Evolutionary conservation across 1,140 invertebrate genomes (phyloP).

Genomic region (Eupristina koningsbergeri): DNA sequence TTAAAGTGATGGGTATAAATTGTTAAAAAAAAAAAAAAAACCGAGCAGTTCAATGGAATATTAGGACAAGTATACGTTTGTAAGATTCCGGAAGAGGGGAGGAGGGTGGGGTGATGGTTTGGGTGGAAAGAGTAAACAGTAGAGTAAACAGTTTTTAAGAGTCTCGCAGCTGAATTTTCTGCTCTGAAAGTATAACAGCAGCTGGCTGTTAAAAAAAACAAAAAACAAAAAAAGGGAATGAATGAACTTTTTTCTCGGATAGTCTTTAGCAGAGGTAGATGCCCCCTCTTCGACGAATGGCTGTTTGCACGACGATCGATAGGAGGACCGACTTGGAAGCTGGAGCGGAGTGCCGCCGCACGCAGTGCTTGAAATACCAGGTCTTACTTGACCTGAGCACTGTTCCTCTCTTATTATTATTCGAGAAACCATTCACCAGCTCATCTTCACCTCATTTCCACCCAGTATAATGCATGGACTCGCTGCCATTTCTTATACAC

Average conservation of each 20-base stretch:
- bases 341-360: background rate
- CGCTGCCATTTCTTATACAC: background rate
- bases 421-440: background rate
- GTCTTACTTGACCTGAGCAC: background rate
- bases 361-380: background rate
- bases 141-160: no score
- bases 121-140: no score
- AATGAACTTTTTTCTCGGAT: no score
- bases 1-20: no score
- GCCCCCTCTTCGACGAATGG: background rate
- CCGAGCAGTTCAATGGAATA: no score
- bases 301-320: slow-evolving; percentile 2
- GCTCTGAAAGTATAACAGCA: no score
- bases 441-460: background rate
- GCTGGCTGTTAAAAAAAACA: no score
- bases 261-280: background rate
- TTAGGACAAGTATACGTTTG: no score
- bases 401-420: background rate
- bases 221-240: no score
- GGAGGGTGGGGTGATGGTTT: no score
- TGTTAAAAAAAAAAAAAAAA: no score
- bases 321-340: background rate
- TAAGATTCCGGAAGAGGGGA: no score
- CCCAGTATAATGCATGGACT: background rate
- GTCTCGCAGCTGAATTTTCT: background rate